A percentile compares a stretch with the other conserved stretches of the same genome.
phyloP scores from a whole-genome alignment of 2,888 invertebrate genomes.

The Escarpia spicata region DNA sequence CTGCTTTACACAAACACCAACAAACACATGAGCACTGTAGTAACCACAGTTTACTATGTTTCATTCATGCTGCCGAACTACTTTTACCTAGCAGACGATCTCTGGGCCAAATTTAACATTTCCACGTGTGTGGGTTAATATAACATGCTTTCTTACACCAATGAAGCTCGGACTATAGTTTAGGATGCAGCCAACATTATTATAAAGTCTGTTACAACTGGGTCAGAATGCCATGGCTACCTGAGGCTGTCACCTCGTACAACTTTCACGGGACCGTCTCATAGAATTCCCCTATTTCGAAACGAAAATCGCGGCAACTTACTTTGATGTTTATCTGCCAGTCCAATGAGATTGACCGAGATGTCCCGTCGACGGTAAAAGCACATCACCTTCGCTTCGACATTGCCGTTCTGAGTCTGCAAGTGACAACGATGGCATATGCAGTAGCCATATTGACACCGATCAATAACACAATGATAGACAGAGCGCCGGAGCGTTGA shows the following conservation, averaged over 20 bases:
- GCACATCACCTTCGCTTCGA: conserved; percentile 99
- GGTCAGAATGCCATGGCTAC: conserved; percentile 4
- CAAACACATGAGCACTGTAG: background rate
- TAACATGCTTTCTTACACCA: background rate
- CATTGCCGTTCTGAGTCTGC: conserved; percentile 93
- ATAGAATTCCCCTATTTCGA: background rate
- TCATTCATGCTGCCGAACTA: conserved; percentile 27
- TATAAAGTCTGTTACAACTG: background rate
- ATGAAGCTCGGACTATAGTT: background rate
- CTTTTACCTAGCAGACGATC: conserved; percentile 26
- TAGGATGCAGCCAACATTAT: background rate
- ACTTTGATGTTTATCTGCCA: conserved; percentile 97
- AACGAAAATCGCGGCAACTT: conserved; percentile 45
- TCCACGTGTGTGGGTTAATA: background rate
- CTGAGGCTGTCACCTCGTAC: background rate
- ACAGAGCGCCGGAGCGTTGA: conserved; percentile 20
- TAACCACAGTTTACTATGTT: conserved; percentile 7
- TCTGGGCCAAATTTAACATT: background rate
- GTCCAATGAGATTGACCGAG: conserved; percentile 91
- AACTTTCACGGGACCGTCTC: conserved; percentile 16
- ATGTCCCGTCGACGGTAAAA: conserved; percentile 98
- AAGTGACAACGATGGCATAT: conserved; percentile 24
- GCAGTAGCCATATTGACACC: conserved; percentile 30
- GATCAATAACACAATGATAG: conserved; percentile 25
- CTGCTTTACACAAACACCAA: background rate